Conservation (phyloP, 1,140 invertebrate genomes). For the Drosophila sucinea region DNA sequence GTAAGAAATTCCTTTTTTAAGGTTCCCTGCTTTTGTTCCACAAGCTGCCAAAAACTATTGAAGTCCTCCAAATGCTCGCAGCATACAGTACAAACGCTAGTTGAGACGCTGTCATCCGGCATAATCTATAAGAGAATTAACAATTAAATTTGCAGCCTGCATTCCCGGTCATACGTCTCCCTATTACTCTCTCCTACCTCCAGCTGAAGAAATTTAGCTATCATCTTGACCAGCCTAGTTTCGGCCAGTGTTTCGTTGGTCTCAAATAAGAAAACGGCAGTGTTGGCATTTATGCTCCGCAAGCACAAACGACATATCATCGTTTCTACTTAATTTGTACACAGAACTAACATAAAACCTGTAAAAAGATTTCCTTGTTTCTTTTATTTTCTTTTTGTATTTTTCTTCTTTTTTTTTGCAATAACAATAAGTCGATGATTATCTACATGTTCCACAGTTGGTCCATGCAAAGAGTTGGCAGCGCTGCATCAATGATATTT, state of each 20-base stretch:
- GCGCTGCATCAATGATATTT: constrained; percentile 84
- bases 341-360: not conserved
- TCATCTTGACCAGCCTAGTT: constrained; percentile 70
- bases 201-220: constrained; percentile 72
- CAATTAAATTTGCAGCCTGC: not conserved
- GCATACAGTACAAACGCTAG: constrained; percentile 67
- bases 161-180: not conserved
- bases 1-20: constrained; percentile 73
- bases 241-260: constrained; percentile 66
- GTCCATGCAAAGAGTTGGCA: not conserved
- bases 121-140: constrained; percentile 47
- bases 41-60: constrained; percentile 70
- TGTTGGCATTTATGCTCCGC: constrained; percentile 62
- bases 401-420: not conserved
- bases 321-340: constrained; percentile 86
- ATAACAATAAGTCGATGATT: not conserved
- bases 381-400: not conserved
- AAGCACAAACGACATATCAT: constrained; percentile 78
- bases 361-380: not conserved
- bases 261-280: constrained; percentile 69
- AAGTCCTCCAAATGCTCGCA: constrained; percentile 75
- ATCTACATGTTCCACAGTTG: constrained; percentile 12
- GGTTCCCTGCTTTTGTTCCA: constrained; percentile 69
- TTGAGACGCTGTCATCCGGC: constrained; percentile 70
- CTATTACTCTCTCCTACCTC: constrained; percentile 40